Evolutionary conservation across 2,888 invertebrate species (phyloP), one percentile per base, ranked within the genome.

Genomic region (Hedychridium roseum): DNA sequence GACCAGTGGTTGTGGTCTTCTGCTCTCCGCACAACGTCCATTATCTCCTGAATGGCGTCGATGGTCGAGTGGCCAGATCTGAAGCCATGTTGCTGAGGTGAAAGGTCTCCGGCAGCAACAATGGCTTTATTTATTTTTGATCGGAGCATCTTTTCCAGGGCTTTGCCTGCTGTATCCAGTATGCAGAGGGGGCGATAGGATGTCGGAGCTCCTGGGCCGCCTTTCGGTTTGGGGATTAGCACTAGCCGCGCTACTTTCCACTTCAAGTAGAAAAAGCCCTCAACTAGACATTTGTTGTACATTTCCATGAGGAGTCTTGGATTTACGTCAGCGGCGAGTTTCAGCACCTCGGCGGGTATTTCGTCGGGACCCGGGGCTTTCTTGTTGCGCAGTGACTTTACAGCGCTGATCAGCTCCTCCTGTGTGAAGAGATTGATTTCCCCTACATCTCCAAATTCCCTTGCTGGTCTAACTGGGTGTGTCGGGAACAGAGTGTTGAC

Each of bases 351-450:
- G n/a, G 5, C n/a, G 6, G 31, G 31, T 5, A 31, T 7, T 4
- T 11, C 31, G n/a, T 31, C 31, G n/a, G 31, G 31, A 31, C 31
- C 31, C n/a, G 11, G 14, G 5, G 31, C 31, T 23, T 7, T 31
- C 14, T 12, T 31, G n/a, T 31, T 31, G 5, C 11, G 31, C 11
- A 31, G 31, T 5, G 31, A 31, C 5, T 6, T 5, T 5, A 7
- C 31, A 11, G 5, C 7, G 5, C 5, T 31, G 5, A 7, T 4
- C 11, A 31, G 5, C 14, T 31, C 31, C 31, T 31, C 5, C n/a
- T 11, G 31, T 5, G 11, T 11, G 31, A 31, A 31, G 14, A 31
- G 5, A 6, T 5, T 5, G 5, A 31, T 6, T n/a, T 11, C 31
- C 5, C 5, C 11, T 7, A 11, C 7, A 5, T 31, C 31, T 5